Conservation (phyloP, 2,113 vertebrate species). For the Galeopterus variegatus region DNA sequence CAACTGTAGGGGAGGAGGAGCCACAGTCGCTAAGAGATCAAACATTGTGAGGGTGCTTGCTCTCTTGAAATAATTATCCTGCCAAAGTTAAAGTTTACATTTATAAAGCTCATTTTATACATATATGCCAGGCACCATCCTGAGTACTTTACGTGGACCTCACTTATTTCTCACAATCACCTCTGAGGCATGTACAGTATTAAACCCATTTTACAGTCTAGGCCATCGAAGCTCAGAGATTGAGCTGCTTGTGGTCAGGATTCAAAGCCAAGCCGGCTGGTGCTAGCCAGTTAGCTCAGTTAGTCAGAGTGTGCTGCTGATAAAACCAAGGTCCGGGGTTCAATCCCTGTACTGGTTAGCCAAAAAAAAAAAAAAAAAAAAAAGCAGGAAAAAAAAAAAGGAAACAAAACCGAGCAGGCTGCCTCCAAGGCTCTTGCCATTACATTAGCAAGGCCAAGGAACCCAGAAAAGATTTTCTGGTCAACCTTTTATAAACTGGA, state of each 20-base stretch:
- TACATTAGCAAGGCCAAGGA: background rate
- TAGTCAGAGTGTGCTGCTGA: no score
- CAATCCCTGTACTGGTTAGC: no score
- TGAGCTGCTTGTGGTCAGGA: background rate
- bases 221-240: background rate
- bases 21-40: background rate
- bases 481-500: constrained; percentile 18
- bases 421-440: background rate
- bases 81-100: background rate
- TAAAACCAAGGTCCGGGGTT: no score
- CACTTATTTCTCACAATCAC: background rate
- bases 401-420: background rate
- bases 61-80: background rate
- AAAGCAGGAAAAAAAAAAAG: no score
- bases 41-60: background rate
- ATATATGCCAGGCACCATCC: no score
- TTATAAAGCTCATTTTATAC: background rate
- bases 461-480: background rate
- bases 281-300: no score
- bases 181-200: background rate
- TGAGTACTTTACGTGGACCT: background rate
- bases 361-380: no score
- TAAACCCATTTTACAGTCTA: background rate
- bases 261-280: background rate
- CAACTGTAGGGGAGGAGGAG: background rate